A percentile compares a stretch with the other conserved stretches of the same genome.
Evolutionary conservation across 2,797 vertebrate genomes (phyloP).

Genomic region (Enteromius viviparus): DNA sequence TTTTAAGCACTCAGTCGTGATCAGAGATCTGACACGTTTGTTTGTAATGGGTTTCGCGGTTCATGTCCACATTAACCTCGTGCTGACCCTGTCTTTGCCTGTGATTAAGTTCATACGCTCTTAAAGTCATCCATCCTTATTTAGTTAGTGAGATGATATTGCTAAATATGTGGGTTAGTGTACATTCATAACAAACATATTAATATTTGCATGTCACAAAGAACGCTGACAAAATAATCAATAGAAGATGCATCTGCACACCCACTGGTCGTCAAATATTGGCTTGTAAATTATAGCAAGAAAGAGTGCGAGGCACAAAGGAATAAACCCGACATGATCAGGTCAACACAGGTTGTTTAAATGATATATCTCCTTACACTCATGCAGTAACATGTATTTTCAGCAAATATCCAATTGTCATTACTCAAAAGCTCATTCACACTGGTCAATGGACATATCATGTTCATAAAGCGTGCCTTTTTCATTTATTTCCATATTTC

Average conservation of each 20-base stretch:
- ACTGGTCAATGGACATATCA: conserved; percentile 18
- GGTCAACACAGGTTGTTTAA: not conserved
- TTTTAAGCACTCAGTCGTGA: not conserved
- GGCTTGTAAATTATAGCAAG: not conserved
- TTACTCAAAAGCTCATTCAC: conserved; percentile 18
- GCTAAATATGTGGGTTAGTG: not conserved
- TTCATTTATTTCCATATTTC: not conserved
- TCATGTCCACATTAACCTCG: conserved; percentile 36
- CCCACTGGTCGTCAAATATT: conserved; percentile 14
- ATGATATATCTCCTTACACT: not conserved
- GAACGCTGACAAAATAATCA: conserved; percentile 6
- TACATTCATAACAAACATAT: conserved; percentile 12
- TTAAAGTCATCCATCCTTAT: conserved; percentile 7
- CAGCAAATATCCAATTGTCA: conserved; percentile 21
- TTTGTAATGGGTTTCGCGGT: conserved; percentile 30
- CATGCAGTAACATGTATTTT: conserved; percentile 22
- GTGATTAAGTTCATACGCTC: not conserved
- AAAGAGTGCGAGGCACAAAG: not conserved
- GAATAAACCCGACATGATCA: conserved; percentile 4
- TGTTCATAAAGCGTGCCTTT: conserved; percentile 2
- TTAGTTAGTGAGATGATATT: conserved; percentile 39
- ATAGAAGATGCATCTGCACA: conserved; percentile 16
- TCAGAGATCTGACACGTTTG: not conserved
- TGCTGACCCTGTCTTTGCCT: conserved; percentile 38
- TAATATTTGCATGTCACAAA: conserved; percentile 11